A percentile compares a stretch with the other conserved stretches of the same genome.
These are phyloP conservation scores for Apamea crenata DNA, from an alignment of 2,888 invertebrate species.

Conservation along the genomic window DNA sequence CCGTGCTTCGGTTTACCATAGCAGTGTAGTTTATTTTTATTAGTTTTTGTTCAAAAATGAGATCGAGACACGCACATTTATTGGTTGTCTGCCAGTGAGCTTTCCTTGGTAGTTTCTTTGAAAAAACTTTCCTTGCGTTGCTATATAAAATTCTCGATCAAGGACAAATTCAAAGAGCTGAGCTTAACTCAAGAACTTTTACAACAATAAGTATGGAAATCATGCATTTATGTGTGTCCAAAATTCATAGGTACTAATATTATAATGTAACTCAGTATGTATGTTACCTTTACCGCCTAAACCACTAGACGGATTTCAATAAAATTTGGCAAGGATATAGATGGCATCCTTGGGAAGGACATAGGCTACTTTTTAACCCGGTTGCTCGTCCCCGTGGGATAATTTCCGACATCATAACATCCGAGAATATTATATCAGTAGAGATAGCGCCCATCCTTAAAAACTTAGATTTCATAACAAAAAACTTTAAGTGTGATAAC, in stretches of 20 bases:
- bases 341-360: neutral
- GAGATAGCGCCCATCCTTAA: neutral
- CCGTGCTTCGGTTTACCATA: constrained; percentile 61
- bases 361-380: neutral
- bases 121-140: neutral
- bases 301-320: neutral
- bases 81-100: constrained; percentile 13
- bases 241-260: neutral
- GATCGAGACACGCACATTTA: constrained; percentile 39
- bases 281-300: neutral
- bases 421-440: neutral
- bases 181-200: neutral
- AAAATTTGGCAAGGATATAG: neutral
- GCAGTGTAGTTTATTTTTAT: constrained; percentile 53
- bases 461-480: constrained; percentile 24
- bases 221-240: neutral
- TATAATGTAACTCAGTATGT: neutral
- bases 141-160: neutral
- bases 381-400: neutral
- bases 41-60: constrained; percentile 40
- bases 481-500: constrained; percentile 15
- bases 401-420: neutral
- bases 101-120: neutral
- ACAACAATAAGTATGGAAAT: neutral
- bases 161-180: neutral